Evolutionary conservation across 1,140 invertebrate species (phyloP).

Genomic region (Drosophila bocqueti): DNA sequence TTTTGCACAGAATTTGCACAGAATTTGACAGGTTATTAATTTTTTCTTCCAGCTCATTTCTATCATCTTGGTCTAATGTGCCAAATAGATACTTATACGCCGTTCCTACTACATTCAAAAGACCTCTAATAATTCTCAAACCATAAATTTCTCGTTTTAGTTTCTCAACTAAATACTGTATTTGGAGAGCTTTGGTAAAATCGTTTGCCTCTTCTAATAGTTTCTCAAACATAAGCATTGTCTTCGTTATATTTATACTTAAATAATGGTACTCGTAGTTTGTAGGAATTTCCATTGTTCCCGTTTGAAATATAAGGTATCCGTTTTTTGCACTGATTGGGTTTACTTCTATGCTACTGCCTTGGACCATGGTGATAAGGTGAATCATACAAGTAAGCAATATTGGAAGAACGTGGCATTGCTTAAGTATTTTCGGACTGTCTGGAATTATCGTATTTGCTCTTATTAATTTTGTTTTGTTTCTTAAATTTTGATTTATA

Average conservation of each 20-base stretch:
- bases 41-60: background rate
- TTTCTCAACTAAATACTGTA: too few relatives aligned
- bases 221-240: background rate
- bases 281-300: background rate
- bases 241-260: background rate
- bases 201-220: too few relatives aligned
- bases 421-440: too few relatives aligned
- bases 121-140: too few relatives aligned
- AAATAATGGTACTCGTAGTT: background rate
- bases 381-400: background rate
- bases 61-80: too few relatives aligned
- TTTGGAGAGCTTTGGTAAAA: too few relatives aligned
- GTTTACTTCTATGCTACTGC: background rate
- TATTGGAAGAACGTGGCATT: background rate
- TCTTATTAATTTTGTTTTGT: background rate
- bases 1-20: background rate
- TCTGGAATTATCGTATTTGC: background rate
- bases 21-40: background rate
- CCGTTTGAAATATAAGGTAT: background rate
- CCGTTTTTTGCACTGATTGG: background rate
- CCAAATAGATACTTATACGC: too few relatives aligned
- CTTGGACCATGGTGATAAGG: background rate
- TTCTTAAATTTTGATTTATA: conserved; percentile 5
- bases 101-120: too few relatives aligned
- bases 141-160: too few relatives aligned